Conservation (phyloP, 1,140 invertebrate species). For the Hermetia illucens region DNA sequence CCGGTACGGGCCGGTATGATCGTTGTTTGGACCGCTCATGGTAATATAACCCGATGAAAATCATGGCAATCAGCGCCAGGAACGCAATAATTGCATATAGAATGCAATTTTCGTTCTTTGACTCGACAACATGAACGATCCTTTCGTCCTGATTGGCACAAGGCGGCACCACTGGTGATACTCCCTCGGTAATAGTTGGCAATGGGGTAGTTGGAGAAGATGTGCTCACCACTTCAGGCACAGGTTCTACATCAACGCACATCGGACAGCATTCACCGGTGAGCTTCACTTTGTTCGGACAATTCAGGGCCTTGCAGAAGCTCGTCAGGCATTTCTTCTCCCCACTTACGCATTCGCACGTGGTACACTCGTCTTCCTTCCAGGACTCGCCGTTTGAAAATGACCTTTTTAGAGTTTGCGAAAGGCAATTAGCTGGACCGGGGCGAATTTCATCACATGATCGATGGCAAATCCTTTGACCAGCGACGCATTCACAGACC, state of each 20-base stretch:
- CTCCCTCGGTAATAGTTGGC: background rate
- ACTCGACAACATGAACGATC: background rate
- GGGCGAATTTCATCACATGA: background rate
- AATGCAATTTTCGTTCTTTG: background rate
- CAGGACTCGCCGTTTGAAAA: background rate
- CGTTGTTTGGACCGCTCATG: background rate
- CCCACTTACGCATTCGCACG: background rate
- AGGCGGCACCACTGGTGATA: background rate
- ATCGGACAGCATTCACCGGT: background rate
- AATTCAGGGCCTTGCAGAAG: background rate
- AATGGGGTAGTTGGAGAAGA: background rate
- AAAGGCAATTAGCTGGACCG: background rate
- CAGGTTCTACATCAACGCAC: too few relatives aligned
- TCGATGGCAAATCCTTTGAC: background rate
- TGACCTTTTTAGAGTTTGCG: background rate
- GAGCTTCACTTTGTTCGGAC: background rate
- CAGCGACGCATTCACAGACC: background rate
- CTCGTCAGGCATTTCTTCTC: background rate
- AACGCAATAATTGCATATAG: background rate
- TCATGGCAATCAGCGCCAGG: background rate
- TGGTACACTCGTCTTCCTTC: background rate
- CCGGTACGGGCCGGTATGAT: background rate
- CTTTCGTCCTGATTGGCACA: background rate
- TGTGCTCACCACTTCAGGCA: too few relatives aligned
- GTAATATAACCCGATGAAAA: background rate